phyloP scores from a whole-genome alignment of 2,113 vertebrate species.

The Dendrocopos noguchii region DNA sequence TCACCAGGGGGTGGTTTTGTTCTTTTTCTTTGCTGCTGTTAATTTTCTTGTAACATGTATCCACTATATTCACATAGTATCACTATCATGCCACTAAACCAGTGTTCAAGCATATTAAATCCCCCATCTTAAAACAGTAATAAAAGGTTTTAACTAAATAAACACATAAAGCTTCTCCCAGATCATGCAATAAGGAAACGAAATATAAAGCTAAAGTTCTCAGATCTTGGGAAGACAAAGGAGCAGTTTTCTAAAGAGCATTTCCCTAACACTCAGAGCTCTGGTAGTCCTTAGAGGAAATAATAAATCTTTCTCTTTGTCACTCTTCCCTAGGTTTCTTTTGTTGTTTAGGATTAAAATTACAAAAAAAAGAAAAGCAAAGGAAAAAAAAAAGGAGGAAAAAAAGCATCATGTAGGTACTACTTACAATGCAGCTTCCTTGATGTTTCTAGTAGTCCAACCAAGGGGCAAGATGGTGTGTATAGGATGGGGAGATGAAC shows the following conservation, averaged over 20 bases:
- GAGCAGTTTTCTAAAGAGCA: conserved; percentile 9
- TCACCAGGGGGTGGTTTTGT: background rate
- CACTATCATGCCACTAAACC: background rate
- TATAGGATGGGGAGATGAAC: background rate
- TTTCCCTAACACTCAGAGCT: background rate
- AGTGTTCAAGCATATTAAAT: background rate
- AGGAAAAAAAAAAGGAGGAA: background rate
- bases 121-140: background rate
- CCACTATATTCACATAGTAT: background rate
- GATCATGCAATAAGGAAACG: background rate
- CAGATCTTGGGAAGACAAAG: conserved; percentile 34
- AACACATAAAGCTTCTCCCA: background rate
- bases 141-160: background rate
- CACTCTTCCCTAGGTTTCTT: conserved; percentile 1
- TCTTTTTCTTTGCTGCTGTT: conserved; percentile 6
- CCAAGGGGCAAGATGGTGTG: background rate
- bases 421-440: conserved; percentile 35
- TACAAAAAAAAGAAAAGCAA: background rate
- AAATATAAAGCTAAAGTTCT: background rate
- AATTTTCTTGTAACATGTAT: background rate
- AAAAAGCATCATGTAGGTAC: background rate
- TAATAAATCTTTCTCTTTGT: conserved; percentile 36
- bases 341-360: background rate
- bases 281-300: conserved; percentile 23
- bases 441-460: conserved; percentile 33